phyloP scores from a whole-genome alignment of 1,140 invertebrate genomes.

The Drosophila subobscura region DNA sequence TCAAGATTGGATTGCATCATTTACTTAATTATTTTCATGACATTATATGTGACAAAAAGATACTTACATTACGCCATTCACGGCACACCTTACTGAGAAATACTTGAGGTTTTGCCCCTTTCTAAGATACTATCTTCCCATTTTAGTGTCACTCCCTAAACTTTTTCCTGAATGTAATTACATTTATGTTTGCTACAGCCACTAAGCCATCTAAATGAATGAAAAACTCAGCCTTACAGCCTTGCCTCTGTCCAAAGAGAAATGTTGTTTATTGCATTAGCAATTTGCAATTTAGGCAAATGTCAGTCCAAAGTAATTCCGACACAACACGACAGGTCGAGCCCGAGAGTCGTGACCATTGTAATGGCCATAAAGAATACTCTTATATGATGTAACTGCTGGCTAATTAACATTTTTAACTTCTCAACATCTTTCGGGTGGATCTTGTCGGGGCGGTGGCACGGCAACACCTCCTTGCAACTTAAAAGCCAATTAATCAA shows the following conservation, averaged over 20 bases:
- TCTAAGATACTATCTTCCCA: slow-evolving; percentile 7
- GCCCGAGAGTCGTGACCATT: slow-evolving; percentile 15
- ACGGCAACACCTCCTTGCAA: slow-evolving; percentile 66
- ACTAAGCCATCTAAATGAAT: slow-evolving; percentile 26
- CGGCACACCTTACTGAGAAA: slow-evolving; percentile 1
- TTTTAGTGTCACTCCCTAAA: slow-evolving; percentile 36
- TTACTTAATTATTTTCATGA: background rate
- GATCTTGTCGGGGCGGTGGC: slow-evolving; percentile 14
- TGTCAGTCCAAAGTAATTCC: slow-evolving; percentile 41
- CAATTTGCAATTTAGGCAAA: slow-evolving; percentile 41
- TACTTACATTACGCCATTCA: background rate
- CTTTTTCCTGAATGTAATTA: slow-evolving; percentile 14
- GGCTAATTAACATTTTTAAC: slow-evolving; percentile 61
- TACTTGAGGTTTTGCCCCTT: slow-evolving; percentile 3
- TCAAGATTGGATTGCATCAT: slow-evolving; percentile 2
- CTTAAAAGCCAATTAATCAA: slow-evolving; percentile 81
- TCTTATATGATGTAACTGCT: slow-evolving; percentile 45
- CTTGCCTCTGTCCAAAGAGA: background rate
- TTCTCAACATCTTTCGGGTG: slow-evolving; percentile 31
- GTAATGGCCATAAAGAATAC: slow-evolving; percentile 37
- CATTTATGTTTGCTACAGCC: background rate
- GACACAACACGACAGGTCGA: slow-evolving; percentile 37
- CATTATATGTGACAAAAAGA: background rate
- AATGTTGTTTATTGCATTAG: slow-evolving; percentile 42
- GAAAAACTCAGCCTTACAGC: slow-evolving; percentile 27